Percentiles rank a stretch among this genome's conserved stretches.
Conservation (phyloP, 1,140 invertebrate genomes). For the Paralvinella palmiformis region DNA sequence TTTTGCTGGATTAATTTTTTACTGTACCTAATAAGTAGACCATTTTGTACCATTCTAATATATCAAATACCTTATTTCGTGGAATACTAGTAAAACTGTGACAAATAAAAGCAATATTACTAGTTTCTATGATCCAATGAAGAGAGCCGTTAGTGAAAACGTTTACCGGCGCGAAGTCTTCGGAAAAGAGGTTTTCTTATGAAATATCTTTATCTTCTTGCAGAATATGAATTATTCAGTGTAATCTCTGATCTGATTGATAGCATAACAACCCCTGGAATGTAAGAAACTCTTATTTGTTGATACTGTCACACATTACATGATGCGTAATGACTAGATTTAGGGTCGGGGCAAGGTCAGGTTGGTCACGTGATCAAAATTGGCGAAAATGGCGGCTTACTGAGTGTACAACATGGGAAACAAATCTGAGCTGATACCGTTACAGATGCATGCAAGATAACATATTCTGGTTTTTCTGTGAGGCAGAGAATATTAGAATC, state of each 20-base stretch:
- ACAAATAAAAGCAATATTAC: too few relatives aligned
- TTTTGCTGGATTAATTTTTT: too few relatives aligned
- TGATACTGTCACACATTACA: not conserved
- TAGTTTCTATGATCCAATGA: too few relatives aligned
- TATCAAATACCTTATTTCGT: too few relatives aligned
- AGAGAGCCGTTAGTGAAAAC: too few relatives aligned
- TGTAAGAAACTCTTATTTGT: not conserved
- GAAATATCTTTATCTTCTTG: not conserved
- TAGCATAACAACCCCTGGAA: not conserved
- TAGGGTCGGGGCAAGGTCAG: not conserved
- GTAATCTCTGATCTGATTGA: not conserved
- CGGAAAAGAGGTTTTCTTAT: too few relatives aligned
- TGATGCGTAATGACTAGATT: not conserved
- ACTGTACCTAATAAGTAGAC: too few relatives aligned
- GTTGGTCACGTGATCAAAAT: slow-evolving; percentile 44
- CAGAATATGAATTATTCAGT: not conserved
- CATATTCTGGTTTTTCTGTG: slow-evolving; percentile 6
- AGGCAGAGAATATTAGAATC: not conserved
- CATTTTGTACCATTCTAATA: too few relatives aligned
- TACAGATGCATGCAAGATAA: not conserved
- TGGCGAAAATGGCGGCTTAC: slow-evolving; percentile 50
- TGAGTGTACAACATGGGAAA: slow-evolving; percentile 49
- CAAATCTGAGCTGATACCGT: slow-evolving; percentile 26
- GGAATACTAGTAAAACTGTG: too few relatives aligned
- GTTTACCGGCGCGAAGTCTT: too few relatives aligned